Evolutionary conservation across 64 coral and sea anemone genomes (phyloP), one percentile per base, ranked within the genome.

Genomic region (Actinia equina): DNA sequence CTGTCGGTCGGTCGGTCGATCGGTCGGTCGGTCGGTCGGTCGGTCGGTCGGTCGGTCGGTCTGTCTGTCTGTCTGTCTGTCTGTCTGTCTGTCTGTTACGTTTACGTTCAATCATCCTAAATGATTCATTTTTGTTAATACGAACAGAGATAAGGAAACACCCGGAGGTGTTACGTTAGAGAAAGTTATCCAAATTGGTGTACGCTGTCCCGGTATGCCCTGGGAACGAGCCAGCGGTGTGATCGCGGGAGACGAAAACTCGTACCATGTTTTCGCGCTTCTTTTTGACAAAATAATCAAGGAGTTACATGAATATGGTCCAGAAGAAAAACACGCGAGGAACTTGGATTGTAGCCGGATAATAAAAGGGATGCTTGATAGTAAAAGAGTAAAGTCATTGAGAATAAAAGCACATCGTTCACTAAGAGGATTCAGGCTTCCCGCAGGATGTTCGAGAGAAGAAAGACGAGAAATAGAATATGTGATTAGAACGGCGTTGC

Each of bases 161-260:
- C 0, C 20, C 16, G 80, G 67, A 45, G 88, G 88, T 5, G 93
- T 93, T 83, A 96, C 91, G 1, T 58, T 96, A 14, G 91, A 93
- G 45, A 82, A 90, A 69, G 91, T 88, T 22, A 96, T 96, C 80
- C 94, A 96, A 64, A 91, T 93, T 15, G 94, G 94, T 25, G 94
- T 96, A 3, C 88, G 90, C 76, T 82, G 91, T 87, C 88, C 88
- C 0, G 91, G 94, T 18, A 45, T 77, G 20, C 94, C 94, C 18
- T 96, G 94, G 94, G 84, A 93, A 77, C 91, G 67, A 7, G 12
- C 43, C 17, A 76, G 91, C 30, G 94, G 94, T 52, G 92, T 96
- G 14, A 71, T 93, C 79, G 94, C 94, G 49, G 94, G 94, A 86
- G 94, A 96, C 86, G 82, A 55, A 46, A 80, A 96, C 6, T 86